Conservation (phyloP, 2,888 invertebrate genomes). For the Leucozona laternaria region DNA sequence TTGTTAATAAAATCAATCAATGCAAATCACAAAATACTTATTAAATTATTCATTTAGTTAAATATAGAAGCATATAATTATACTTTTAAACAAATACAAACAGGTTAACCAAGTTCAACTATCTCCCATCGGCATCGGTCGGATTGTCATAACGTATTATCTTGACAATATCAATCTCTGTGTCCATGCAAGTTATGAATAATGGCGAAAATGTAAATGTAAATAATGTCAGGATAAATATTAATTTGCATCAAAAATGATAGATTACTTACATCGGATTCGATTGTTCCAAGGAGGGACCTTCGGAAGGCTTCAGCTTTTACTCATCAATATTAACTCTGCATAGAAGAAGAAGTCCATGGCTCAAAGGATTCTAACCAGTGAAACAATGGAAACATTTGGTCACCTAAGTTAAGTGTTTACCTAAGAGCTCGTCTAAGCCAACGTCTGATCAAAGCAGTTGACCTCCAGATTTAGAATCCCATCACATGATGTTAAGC, state of each 20-base stretch:
- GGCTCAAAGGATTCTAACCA: background rate
- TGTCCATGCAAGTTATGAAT: background rate
- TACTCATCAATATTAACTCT: background rate
- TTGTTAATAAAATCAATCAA: slow-evolving; percentile 41
- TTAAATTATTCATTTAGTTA: slow-evolving; percentile 48
- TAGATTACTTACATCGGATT: background rate
- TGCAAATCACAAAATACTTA: slow-evolving; percentile 52
- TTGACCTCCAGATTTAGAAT: slow-evolving; percentile 69
- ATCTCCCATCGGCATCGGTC: slow-evolving; percentile 20
- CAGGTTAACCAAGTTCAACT: slow-evolving; percentile 53
- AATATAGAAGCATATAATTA: slow-evolving; percentile 54
- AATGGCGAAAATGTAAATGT: background rate
- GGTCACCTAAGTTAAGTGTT: background rate
- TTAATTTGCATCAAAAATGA: background rate
- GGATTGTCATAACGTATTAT: background rate
- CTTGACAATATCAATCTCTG: background rate
- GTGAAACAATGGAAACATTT: background rate
- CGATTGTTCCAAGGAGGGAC: background rate
- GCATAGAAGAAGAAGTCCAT: background rate
- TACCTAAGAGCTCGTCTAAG: background rate
- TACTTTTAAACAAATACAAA: slow-evolving; percentile 48
- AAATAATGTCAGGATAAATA: background rate
- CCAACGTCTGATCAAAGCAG: slow-evolving; percentile 59
- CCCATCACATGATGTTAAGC: slow-evolving; percentile 63
- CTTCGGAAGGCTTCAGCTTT: background rate